These are phyloP conservation scores for Theristicus caerulescens DNA, from an alignment of 2,113 vertebrate species.

Conservation along the genomic window DNA sequence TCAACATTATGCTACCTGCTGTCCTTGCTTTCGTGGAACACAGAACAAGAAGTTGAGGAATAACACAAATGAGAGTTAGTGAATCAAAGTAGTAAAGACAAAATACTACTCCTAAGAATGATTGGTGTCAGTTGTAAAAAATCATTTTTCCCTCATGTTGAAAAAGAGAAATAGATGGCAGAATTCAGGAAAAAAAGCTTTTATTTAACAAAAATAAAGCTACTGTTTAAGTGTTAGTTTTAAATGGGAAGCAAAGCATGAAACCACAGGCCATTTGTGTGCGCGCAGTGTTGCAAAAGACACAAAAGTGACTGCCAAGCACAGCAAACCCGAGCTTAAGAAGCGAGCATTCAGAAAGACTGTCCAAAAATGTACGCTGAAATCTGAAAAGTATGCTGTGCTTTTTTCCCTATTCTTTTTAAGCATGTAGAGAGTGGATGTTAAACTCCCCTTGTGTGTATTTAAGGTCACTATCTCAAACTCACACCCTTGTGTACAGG, in stretches of 20 bases:
- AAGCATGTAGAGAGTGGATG: not conserved
- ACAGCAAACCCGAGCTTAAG: not conserved
- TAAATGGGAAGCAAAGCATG: slow-evolving; percentile 57
- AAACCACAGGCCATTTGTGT: slow-evolving; percentile 47
- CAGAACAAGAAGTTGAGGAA: not conserved
- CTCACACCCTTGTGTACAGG: not conserved
- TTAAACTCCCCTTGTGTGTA: not conserved
- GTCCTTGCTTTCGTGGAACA: not conserved
- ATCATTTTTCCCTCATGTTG: not conserved
- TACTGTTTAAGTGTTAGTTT: slow-evolving; percentile 50
- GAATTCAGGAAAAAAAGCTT: not conserved
- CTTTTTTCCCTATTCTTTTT: not conserved
- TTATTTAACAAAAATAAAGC: slow-evolving; percentile 57
- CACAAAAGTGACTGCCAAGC: slow-evolving; percentile 28
- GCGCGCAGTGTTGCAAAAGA: slow-evolving; percentile 24
- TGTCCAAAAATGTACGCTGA: not conserved
- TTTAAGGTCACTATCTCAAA: not conserved
- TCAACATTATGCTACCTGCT: not conserved
- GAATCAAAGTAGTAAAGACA: not conserved
- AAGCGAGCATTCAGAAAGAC: not conserved
- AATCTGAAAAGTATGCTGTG: not conserved
- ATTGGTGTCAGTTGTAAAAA: not conserved
- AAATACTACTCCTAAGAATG: not conserved
- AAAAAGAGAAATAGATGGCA: not conserved
- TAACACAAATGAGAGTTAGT: not conserved